phyloP scores from a whole-genome alignment of 2,113 vertebrate species.

The Phyllostomus hastatus region DNA sequence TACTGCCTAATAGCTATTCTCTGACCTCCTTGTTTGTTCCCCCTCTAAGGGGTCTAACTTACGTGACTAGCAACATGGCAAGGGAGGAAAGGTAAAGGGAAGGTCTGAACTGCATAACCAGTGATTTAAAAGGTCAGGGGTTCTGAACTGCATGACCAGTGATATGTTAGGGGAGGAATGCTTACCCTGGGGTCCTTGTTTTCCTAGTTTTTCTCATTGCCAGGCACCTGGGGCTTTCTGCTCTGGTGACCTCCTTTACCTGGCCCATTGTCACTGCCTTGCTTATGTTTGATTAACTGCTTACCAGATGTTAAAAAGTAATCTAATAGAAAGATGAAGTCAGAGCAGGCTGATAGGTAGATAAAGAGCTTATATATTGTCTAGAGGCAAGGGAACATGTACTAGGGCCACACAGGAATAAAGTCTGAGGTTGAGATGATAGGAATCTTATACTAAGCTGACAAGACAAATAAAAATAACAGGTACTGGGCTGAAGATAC shows the following conservation, averaged over 20 bases:
- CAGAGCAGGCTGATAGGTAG: background rate
- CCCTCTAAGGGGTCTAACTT: background rate
- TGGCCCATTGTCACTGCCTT: background rate
- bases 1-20: background rate
- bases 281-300: background rate
- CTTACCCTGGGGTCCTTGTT: background rate
- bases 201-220: too few relatives aligned
- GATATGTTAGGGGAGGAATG: background rate
- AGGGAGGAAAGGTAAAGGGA: background rate
- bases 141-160: background rate
- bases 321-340: too few relatives aligned
- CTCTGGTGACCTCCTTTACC: background rate
- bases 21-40: background rate
- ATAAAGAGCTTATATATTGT: background rate
- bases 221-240: too few relatives aligned
- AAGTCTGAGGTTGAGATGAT: background rate
- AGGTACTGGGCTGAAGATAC: background rate
- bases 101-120: background rate
- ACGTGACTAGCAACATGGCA: background rate
- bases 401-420: background rate
- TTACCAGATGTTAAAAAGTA: background rate
- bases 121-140: background rate
- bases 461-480: background rate
- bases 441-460: background rate
- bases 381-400: background rate